phyloP scores from a whole-genome alignment of 2,888 invertebrate genomes.

The Drepana falcataria region DNA sequence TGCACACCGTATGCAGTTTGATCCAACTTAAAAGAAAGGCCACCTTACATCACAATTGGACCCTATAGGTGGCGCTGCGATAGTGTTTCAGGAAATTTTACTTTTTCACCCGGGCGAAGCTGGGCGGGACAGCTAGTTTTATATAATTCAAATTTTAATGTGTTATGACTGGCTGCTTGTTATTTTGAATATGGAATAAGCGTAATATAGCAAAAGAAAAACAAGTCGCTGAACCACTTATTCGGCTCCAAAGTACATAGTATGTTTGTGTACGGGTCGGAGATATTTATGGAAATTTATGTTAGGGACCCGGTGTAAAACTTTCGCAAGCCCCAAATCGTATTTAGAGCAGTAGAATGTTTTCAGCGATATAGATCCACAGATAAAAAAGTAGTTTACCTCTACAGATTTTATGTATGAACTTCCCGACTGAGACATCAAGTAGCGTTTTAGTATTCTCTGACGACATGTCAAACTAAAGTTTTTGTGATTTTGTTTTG shows the following conservation, averaged over 20 bases:
- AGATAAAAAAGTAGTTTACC: slow-evolving; percentile 11
- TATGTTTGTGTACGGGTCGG: slow-evolving; percentile 41
- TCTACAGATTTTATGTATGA: slow-evolving; percentile 9
- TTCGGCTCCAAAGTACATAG: slow-evolving; percentile 19
- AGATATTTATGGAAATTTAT: slow-evolving; percentile 58
- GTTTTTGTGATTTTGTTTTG: not conserved
- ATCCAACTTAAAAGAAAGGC: too few relatives aligned
- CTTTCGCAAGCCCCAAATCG: slow-evolving; percentile 44
- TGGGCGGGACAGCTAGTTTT: too few relatives aligned
- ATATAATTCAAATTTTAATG: too few relatives aligned
- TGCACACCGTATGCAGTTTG: too few relatives aligned
- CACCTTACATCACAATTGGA: too few relatives aligned
- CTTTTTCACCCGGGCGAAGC: too few relatives aligned
- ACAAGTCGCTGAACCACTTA: not conserved
- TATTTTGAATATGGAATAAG: too few relatives aligned
- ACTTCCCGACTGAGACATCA: slow-evolving; percentile 8
- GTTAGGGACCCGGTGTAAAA: slow-evolving; percentile 47
- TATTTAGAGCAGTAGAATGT: slow-evolving; percentile 34
- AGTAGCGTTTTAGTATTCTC: slow-evolving; percentile 2
- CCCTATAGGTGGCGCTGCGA: too few relatives aligned
- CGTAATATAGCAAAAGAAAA: not conserved
- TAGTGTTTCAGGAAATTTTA: too few relatives aligned
- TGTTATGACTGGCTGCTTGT: too few relatives aligned
- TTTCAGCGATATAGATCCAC: slow-evolving; percentile 1
- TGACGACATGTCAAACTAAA: not conserved